A percentile compares a stretch with the other conserved stretches of the same genome.
These are phyloP conservation scores for Heliconius ethilla DNA, from an alignment of 2,888 invertebrate genomes.

Conservation along the genomic window DNA sequence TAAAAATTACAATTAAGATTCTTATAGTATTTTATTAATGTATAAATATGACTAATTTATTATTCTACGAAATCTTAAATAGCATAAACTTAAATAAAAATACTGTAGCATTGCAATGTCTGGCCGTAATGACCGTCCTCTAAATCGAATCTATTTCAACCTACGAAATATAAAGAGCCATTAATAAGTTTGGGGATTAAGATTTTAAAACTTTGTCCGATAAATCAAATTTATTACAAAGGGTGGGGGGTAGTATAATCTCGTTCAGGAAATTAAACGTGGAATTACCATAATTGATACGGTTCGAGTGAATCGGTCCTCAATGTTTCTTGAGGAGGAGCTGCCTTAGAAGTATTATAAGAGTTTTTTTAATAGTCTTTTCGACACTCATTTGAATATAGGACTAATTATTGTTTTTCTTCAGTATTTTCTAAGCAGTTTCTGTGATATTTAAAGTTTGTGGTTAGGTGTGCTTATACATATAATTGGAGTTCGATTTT, in stretches of 20 bases:
- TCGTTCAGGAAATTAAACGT: conserved; percentile 78
- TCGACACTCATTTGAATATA: background rate
- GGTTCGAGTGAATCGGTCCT: conserved; percentile 70
- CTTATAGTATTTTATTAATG: too few relatives aligned
- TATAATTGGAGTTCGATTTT: too few relatives aligned
- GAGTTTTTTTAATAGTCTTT: conserved; percentile 45
- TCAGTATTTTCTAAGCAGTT: background rate
- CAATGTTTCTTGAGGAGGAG: conserved; percentile 58
- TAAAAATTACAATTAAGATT: too few relatives aligned
- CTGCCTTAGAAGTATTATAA: conserved; percentile 58
- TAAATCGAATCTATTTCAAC: conserved; percentile 28
- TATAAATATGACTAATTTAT: too few relatives aligned
- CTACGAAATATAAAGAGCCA: conserved; percentile 44
- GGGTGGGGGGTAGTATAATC: conserved; percentile 70
- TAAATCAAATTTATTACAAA: conserved; percentile 77
- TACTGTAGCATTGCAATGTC: background rate
- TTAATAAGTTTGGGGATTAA: conserved; percentile 53
- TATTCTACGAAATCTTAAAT: too few relatives aligned
- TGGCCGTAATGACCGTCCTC: conserved; percentile 13
- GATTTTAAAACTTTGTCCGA: conserved; percentile 64
- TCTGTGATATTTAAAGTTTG: background rate
- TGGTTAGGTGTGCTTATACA: background rate
- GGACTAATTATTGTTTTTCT: background rate
- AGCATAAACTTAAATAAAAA: too few relatives aligned
- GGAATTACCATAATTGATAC: conserved; percentile 81